phyloP scores from a whole-genome alignment of 2,888 invertebrate genomes.

The Nephrotoma flavescens region DNA sequence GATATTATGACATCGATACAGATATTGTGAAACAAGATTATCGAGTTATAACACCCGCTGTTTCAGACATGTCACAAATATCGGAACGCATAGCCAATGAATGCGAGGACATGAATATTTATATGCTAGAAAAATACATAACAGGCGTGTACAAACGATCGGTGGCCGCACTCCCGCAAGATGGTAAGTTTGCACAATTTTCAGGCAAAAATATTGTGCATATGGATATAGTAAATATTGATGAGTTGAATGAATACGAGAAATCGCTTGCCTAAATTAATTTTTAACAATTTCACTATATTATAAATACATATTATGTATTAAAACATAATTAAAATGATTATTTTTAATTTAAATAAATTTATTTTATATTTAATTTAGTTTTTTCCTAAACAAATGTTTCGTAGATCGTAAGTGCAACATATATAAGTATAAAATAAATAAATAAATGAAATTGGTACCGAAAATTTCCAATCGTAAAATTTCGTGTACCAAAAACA shows the following conservation, averaged over 20 bases:
- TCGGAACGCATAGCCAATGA: conserved; percentile 56
- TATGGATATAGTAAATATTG: conserved; percentile 50
- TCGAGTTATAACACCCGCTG: conserved; percentile 55
- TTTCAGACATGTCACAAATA: conserved; percentile 44
- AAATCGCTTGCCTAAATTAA: neutral
- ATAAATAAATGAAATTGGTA: neutral
- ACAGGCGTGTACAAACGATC: conserved; percentile 47
- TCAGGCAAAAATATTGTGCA: conserved; percentile 60
- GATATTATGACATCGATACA: conserved; percentile 71
- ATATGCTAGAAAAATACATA: conserved; percentile 52
- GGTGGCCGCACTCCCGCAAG: conserved; percentile 28
- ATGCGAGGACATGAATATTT: conserved; percentile 55
- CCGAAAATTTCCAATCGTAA: neutral
- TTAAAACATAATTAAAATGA: neutral
- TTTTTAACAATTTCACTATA: neutral
- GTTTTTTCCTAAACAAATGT: neutral
- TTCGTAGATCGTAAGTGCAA: neutral
- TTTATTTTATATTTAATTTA: neutral
- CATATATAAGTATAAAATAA: neutral
- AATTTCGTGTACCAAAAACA: neutral
- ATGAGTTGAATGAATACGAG: neutral
- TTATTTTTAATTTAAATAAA: neutral
- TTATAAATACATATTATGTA: neutral
- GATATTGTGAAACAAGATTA: conserved; percentile 59
- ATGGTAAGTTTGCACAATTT: conserved; percentile 58